phyloP scores from a whole-genome alignment of 2,113 vertebrate species.

The Hirundichthys speculiger region DNA sequence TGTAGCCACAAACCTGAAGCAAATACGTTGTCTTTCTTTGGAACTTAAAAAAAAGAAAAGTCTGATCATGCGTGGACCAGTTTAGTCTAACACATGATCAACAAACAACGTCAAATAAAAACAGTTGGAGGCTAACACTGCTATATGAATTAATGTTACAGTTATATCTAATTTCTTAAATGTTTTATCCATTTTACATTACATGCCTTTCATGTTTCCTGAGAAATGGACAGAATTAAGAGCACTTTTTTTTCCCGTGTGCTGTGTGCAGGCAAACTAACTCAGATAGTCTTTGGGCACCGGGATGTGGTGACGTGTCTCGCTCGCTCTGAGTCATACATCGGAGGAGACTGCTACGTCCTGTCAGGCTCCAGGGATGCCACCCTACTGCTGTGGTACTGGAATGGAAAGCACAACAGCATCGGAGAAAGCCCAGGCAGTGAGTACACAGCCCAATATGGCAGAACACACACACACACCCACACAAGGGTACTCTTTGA shows the following conservation, averaged over 20 bases:
- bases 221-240: background rate
- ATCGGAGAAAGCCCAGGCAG: slow-evolving; percentile 91
- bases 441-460: slow-evolving; percentile 67
- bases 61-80: slow-evolving; percentile 48
- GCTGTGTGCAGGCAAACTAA: slow-evolving; percentile 87
- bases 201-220: too few species aligned
- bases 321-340: slow-evolving; percentile 93
- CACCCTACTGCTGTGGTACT: slow-evolving; percentile 97
- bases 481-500: slow-evolving; percentile 27
- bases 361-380: slow-evolving; percentile 96
- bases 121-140: background rate
- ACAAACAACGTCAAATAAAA: slow-evolving; percentile 11
- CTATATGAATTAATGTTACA: too few species aligned
- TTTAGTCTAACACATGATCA: slow-evolving; percentile 35
- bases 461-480: slow-evolving; percentile 5
- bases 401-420: slow-evolving; percentile 93
- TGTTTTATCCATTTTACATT: too few species aligned
- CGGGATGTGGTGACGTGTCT: slow-evolving; percentile 97
- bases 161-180: background rate
- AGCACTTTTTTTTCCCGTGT: background rate
- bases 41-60: slow-evolving; percentile 40
- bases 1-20: slow-evolving; percentile 32
- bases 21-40: slow-evolving; percentile 70
- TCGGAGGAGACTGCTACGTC: slow-evolving; percentile 96
- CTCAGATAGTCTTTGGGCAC: slow-evolving; percentile 96